Evolutionary conservation across 1,140 invertebrate genomes (phyloP).

Genomic region (Achatina immaculata): DNA sequence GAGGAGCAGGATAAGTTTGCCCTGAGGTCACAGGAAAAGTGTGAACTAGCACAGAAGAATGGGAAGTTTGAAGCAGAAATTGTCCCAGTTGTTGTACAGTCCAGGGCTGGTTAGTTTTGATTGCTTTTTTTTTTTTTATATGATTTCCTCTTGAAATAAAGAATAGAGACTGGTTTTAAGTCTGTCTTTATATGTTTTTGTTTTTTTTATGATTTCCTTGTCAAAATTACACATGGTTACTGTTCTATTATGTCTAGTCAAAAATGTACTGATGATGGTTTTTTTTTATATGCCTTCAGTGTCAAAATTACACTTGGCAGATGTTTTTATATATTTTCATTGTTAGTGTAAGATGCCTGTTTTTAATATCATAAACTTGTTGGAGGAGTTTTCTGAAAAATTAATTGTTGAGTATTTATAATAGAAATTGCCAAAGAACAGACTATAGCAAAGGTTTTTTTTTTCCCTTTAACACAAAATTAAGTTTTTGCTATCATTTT

Average conservation of each 20-base stretch:
- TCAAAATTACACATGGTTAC: background rate
- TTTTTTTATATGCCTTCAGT: no score
- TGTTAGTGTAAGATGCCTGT: background rate
- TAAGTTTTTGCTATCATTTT: no score
- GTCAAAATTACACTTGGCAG: no score
- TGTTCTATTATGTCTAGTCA: background rate
- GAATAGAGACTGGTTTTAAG: background rate
- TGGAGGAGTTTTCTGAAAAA: no score
- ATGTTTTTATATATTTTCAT: background rate
- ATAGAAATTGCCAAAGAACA: no score
- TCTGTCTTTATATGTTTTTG: background rate
- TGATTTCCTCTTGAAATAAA: background rate
- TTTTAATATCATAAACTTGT: no score
- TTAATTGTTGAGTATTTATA: no score
- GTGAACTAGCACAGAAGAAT: constrained; percentile 76
- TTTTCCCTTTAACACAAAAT: no score
- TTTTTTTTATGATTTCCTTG: background rate
- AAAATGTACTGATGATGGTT: no score
- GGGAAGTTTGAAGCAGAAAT: constrained; percentile 77
- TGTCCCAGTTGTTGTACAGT: constrained; percentile 62
- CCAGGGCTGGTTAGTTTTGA: constrained; percentile 56
- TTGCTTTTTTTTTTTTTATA: background rate
- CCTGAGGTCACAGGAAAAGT: constrained; percentile 80
- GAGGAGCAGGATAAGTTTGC: constrained; percentile 85
- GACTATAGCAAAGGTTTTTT: no score